Evolutionary conservation across 2,888 invertebrate species (phyloP), one percentile per base, ranked within the genome.

Genomic region (Papilio demoleus): DNA sequence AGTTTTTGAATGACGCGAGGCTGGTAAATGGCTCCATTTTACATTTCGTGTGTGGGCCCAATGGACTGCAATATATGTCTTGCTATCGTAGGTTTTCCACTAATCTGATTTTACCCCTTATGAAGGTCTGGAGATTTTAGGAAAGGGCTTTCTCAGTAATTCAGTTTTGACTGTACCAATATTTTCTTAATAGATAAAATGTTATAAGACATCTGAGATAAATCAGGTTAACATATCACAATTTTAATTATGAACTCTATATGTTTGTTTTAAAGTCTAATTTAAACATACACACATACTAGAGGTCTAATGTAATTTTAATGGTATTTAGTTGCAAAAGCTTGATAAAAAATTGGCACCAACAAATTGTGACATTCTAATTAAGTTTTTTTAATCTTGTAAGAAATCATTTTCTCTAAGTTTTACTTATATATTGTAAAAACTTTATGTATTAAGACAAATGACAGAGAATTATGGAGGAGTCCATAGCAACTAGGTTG

Each of bases 311-410:
- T 47, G 47, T 47, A 47, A 12, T 22, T 47, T 47, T 47, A 47
- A 47, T 47, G 11, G 22, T 47, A 47, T 47, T 47, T 22, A 22
- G 11, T 47, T 47, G 22, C 47, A 19, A 22, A 22, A 77, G 73
- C 73, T 65, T 24, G 5, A 24, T 50, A 50, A 50, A 50, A 50
- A 50, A 22, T 12, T 36, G 45, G 56, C 42, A 19, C 42, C 34
- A 63, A 68, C 68, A 62, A 24, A 50, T 22, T 50, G 47, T 12
- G 12, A 47, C 40, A 59, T 17, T 42, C 19, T 45, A 45, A 45
- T 19, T 42, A 42, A 17, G 17, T 17, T 45, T 45, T 45, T n/a
- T 45, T 19, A 0, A 19, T 19, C 19, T 17, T 17, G 42, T 40
- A 45, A n/a, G 9, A 19, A 2, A 9, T 19, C 8, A 45, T 45